Evolutionary conservation across 2,797 vertebrate genomes (phyloP).

Genomic region (Pseudochirops corinnae): DNA sequence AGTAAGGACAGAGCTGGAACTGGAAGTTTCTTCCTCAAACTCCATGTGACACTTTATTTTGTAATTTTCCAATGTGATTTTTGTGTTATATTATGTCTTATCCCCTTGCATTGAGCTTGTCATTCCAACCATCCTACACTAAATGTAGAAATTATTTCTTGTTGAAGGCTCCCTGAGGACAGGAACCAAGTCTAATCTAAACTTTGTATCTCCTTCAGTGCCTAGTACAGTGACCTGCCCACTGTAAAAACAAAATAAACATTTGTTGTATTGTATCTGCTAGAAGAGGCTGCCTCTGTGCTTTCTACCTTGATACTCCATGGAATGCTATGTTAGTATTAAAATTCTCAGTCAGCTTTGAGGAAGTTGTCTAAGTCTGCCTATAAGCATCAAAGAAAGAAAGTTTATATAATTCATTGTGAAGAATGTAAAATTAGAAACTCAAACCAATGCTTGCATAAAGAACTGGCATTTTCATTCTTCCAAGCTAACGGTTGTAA

Average conservation of each 20-base stretch:
- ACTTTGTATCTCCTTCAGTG: not conserved
- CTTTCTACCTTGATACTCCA: not conserved
- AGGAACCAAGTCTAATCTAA: not conserved
- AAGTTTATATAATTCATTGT: slow-evolving; percentile 52
- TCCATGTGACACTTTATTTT: not conserved
- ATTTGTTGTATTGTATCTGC: not conserved
- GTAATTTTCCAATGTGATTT: not conserved
- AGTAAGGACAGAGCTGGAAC: not conserved
- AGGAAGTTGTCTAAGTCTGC: slow-evolving; percentile 64
- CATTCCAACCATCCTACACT: slow-evolving; percentile 8
- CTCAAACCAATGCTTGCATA: slow-evolving; percentile 52
- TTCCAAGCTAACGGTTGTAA: slow-evolving; percentile 63
- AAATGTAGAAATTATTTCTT: slow-evolving; percentile 37
- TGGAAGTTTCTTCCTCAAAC: not conserved
- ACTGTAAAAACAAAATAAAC: slow-evolving; percentile 8
- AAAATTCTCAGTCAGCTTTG: not conserved
- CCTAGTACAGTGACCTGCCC: not conserved
- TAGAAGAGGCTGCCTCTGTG: not conserved
- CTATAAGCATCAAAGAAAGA: slow-evolving; percentile 60
- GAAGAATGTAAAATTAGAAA: slow-evolving; percentile 71
- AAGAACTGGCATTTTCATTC: slow-evolving; percentile 62
- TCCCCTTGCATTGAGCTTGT: slow-evolving; percentile 49
- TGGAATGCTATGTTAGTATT: not conserved
- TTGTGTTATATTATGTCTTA: not conserved
- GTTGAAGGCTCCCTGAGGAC: not conserved